A percentile compares a stretch with the other conserved stretches of the same genome.
These are phyloP conservation scores for Pristionchus mayeri DNA, from an alignment of 2,888 invertebrate species.

Conservation along the genomic window DNA sequence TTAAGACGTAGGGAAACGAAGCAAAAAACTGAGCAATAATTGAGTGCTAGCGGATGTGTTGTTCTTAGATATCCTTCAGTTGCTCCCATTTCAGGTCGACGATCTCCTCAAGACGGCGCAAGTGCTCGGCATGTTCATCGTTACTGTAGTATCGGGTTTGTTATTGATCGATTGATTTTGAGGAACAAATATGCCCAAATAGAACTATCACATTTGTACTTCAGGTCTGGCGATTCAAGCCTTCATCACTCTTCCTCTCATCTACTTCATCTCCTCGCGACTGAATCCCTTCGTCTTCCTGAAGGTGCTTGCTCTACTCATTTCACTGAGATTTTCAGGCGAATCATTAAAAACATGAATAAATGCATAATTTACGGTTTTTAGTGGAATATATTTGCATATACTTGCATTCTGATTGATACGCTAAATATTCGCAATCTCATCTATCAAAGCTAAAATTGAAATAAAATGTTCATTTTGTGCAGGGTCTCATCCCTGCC, in stretches of 20 bases:
- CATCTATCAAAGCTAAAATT: no score
- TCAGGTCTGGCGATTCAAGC: conserved; percentile 81
- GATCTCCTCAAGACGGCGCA: conserved; percentile 79
- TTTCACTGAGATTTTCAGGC: no score
- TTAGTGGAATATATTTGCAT: no score
- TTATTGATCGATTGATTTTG: background rate
- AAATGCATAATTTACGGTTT: background rate
- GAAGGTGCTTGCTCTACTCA: no score
- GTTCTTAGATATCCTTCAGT: no score
- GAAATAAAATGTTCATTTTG: no score
- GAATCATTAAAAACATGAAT: background rate
- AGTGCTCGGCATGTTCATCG: conserved; percentile 83
- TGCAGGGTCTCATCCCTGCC: conserved; percentile 81
- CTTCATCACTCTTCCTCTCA: conserved; percentile 80
- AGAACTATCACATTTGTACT: background rate
- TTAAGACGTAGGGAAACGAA: no score
- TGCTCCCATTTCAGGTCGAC: background rate
- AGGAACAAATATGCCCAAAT: background rate
- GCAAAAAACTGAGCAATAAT: no score
- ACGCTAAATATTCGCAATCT: no score
- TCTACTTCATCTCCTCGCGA: conserved; percentile 81
- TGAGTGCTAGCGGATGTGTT: no score
- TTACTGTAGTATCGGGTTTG: conserved; percentile 78
- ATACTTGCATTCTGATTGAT: no score
- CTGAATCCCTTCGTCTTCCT: conserved; percentile 59